These are phyloP conservation scores for Coenonympha arcania DNA, from an alignment of 2,888 invertebrate species.

Conservation along the genomic window DNA sequence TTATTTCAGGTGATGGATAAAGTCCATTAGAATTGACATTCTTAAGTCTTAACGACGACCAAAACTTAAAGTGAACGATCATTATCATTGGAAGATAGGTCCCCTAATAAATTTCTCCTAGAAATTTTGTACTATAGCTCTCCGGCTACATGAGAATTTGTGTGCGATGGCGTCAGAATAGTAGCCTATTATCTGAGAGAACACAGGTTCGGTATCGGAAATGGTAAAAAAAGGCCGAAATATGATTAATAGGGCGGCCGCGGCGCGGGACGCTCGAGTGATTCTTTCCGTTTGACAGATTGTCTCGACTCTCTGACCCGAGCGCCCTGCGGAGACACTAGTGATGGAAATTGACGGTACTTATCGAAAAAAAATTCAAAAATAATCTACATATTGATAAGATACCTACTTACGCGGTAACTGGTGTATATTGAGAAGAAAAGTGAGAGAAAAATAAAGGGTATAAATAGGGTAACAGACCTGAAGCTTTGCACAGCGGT, in stretches of 20 bases:
- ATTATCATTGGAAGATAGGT: no score
- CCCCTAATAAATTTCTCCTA: not conserved
- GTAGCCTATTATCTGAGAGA: slow-evolving; percentile 69
- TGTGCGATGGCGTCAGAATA: slow-evolving; percentile 45
- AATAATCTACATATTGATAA: no score
- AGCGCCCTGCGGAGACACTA: slow-evolving; percentile 66
- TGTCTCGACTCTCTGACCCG: slow-evolving; percentile 71
- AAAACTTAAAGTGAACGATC: no score
- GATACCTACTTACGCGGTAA: no score
- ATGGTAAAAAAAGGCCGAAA: slow-evolving; percentile 67
- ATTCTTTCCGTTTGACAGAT: slow-evolving; percentile 73
- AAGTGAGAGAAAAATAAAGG: no score
- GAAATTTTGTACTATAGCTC: not conserved
- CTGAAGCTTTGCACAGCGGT: no score
- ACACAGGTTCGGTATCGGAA: slow-evolving; percentile 68
- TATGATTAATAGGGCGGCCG: slow-evolving; percentile 71
- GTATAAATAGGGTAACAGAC: no score
- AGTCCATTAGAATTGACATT: no score
- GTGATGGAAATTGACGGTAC: slow-evolving; percentile 66
- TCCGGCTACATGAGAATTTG: slow-evolving; percentile 3
- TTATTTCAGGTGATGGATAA: no score
- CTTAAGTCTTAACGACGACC: no score
- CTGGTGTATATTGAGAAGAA: no score
- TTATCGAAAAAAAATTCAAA: slow-evolving; percentile 1
- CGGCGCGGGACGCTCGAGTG: slow-evolving; percentile 60